Base-by-base conservation (phyloP, 2,113 vertebrate genomes). In the Hippotragus niger region DNA sequence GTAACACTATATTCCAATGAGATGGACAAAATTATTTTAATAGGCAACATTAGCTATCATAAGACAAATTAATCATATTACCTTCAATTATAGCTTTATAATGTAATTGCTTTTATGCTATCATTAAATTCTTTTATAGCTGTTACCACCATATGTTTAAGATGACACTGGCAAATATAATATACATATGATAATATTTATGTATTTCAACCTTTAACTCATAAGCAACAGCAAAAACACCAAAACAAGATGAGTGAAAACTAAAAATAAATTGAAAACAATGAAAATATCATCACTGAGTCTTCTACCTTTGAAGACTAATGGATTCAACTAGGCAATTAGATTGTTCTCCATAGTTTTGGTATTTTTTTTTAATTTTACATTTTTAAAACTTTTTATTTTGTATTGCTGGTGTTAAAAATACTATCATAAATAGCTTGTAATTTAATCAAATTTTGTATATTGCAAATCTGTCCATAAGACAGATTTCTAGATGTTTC, bases 131-230 rank as follows among this genome's bases (percentile, higher is more conserved):
- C 1, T 57, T 96, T 91, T 88, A 47, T 92, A 88, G 29, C 36
- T 76, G 71, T 84, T 93, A 96, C 21, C 5, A 89, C 43, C 11
- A 40, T 83, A 57, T 71, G 33, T 29, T 95, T 74, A 78, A 76
- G 27, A 88, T 31, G 52, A 91, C 2, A 74, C 52, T 94, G 92
- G 40, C 45, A 92, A 88, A 76, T 19, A 50, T 64, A 29, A 55
- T 12, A 67, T 29, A 81, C 21, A 81, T 86, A 76, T 23, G 23
- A 91, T n/a, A 90, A 19, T 64, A 86, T 89, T 83, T 96, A 78
- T 71, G 8, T 62, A 93, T 94, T 88, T 95, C 45, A 90, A 83
- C 33, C 27, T 96, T 84, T 97, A 92, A 53, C 4, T 93, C 81
- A 60, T 53, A 88, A 97, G 53, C 5, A 83, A 80, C 33, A 95